Conservation (phyloP, 2,888 invertebrate genomes). For the Lamproptera curius region DNA sequence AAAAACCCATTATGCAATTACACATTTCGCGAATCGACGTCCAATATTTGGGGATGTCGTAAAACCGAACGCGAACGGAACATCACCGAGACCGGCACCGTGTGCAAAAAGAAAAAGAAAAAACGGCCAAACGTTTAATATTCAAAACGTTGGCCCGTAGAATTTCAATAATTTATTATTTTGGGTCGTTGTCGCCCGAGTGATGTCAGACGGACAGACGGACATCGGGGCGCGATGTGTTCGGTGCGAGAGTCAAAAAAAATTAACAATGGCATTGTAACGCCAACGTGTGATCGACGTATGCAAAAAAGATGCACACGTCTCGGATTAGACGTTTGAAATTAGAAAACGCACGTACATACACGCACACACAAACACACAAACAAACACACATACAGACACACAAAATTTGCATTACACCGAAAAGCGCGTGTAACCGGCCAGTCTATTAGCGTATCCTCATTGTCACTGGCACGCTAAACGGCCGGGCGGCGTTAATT, state of each 20-base stretch:
- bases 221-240: slow-evolving; percentile 37
- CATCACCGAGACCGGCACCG: too few species aligned
- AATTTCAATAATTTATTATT: slow-evolving; percentile 62
- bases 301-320: slow-evolving; percentile 45
- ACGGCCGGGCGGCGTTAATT: slow-evolving; percentile 54
- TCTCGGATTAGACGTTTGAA: slow-evolving; percentile 37
- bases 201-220: slow-evolving; percentile 63
- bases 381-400: slow-evolving; percentile 10
- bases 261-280: slow-evolving; percentile 57
- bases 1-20: slow-evolving; percentile 17
- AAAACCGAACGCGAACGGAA: slow-evolving; percentile 26
- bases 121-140: slow-evolving; percentile 24
- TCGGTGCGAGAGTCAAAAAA: slow-evolving; percentile 21
- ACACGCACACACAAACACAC: not conserved
- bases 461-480: slow-evolving; percentile 64
- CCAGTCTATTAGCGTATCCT: slow-evolving; percentile 58
- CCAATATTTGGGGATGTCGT: slow-evolving; percentile 28
- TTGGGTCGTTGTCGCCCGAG: slow-evolving; percentile 66
- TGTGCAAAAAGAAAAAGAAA: slow-evolving; percentile 15
- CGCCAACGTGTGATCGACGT: slow-evolving; percentile 41
- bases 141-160: slow-evolving; percentile 37
- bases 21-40: slow-evolving; percentile 21
- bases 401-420: slow-evolving; percentile 40
- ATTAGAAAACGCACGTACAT: slow-evolving; percentile 30
- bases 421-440: slow-evolving; percentile 28